phyloP scores from a whole-genome alignment of 1,140 invertebrate species.

The Pseudobourletiella spinata region DNA sequence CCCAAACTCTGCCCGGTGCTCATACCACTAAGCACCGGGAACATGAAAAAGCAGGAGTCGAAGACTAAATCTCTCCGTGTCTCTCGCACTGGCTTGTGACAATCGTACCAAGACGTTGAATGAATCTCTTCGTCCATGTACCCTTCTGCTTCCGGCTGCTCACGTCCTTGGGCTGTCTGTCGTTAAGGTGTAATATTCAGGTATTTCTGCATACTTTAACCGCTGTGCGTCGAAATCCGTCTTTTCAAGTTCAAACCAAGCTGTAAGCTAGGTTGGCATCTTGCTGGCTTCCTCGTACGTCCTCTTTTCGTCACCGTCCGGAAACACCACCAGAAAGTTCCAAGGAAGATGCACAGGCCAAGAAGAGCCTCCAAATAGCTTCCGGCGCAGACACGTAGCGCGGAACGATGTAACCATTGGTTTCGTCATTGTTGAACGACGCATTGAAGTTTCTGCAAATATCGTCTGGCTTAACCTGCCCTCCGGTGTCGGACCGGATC shows the following conservation, averaged over 20 bases:
- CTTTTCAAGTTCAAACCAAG: neutral
- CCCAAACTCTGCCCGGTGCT: constrained; percentile 40
- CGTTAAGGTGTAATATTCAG: constrained; percentile 35
- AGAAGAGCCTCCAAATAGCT: constrained; percentile 37
- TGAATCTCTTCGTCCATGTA: constrained; percentile 11
- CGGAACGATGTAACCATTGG: neutral
- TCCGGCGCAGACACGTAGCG: constrained; percentile 36
- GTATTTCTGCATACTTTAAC: constrained; percentile 36
- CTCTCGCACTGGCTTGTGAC: constrained; percentile 20
- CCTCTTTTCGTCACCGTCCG: constrained; percentile 11
- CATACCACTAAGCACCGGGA: constrained; percentile 41
- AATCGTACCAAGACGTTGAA: constrained; percentile 21
- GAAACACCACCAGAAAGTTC: constrained; percentile 39
- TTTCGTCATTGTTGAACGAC: constrained; percentile 29
- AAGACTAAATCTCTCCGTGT: constrained; percentile 39
- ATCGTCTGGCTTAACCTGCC: no score
- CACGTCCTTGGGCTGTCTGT: no score
- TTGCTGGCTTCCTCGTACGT: neutral
- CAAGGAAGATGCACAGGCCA: constrained; percentile 43
- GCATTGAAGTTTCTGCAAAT: neutral
- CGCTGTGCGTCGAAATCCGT: neutral
- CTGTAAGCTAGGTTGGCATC: neutral
- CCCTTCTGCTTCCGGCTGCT: no score
- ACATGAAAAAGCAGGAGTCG: constrained; percentile 42
- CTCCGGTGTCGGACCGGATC: constrained; percentile 2